Evolutionary conservation across 2,888 invertebrate genomes (phyloP), one percentile per base, ranked within the genome.

Genomic region (Pinctada fucata): DNA sequence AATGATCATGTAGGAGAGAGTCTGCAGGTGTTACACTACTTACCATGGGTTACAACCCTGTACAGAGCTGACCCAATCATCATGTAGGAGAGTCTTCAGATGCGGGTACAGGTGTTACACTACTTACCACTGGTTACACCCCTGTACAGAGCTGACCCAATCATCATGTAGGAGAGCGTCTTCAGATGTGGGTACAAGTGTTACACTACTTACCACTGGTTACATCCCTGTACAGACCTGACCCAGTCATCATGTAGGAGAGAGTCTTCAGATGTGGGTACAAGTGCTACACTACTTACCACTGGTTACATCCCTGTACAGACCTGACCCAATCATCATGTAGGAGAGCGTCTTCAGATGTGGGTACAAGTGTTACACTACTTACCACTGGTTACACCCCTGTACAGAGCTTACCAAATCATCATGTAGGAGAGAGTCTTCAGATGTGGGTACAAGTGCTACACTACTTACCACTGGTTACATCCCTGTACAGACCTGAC

Each of bases 221-320:
- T 75, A n/a, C 78, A 77, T 5, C 87, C 89, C 52, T 96, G 95
- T 0, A 98, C 95, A 67, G 97, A 95, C 31, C 97, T 96, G n/a
- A 99, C 97, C 99, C 99, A 99, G 91, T 99, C 99, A 93, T 99
- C 97, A 89, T 99, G 98, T 92, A 97, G 94, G 84, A 99, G 94
- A 91, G 97, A 97, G 92, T 98, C 96, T 91, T 97, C 95, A 0
- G 99, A 98, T 89, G 96, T 95, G 0, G 99, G 99, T 31, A 1
- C 31, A 31, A 1, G 31, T 31, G 31, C 1, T 31, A 31, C 31
- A 31, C 31, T 31, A 31, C 31, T 31, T 31, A 31, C 31, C 31
- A 31, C 1, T 31, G 31, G 31, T 31, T 31, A 31, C 31, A 31
- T 1, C 31, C 31, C 31, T 31, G 31, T 31, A 31, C 31, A 31